Conservation (phyloP, 2,888 invertebrate genomes). For the Aleiodes alternator region DNA sequence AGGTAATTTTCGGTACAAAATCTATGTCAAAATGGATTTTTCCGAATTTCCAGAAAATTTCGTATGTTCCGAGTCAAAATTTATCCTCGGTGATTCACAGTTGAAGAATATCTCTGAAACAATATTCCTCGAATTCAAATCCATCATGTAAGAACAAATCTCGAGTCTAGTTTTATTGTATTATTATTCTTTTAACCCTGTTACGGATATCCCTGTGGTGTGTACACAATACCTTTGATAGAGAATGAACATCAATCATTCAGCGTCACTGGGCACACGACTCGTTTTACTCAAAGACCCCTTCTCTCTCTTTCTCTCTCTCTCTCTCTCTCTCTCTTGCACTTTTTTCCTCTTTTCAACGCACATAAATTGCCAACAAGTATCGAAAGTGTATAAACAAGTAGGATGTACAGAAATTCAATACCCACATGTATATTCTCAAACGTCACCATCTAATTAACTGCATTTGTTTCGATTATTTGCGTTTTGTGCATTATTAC, state of each 20-base stretch:
- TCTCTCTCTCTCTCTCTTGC: no score
- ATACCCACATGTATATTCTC: constrained; percentile 1
- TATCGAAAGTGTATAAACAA: constrained; percentile 1
- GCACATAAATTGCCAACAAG: constrained; percentile 38
- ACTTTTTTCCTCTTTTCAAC: neutral
- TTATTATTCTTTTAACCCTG: neutral
- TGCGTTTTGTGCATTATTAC: neutral
- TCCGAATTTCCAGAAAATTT: no score
- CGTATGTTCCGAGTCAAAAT: no score
- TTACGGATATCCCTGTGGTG: neutral
- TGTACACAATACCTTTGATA: constrained; percentile 19
- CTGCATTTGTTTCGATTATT: neutral
- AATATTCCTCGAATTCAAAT: neutral
- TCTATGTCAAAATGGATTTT: no score
- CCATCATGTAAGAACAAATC: neutral
- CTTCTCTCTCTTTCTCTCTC: constrained; percentile 16
- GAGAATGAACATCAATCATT: constrained; percentile 16
- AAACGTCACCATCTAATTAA: constrained; percentile 7
- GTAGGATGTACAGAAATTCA: neutral
- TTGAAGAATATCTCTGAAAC: neutral
- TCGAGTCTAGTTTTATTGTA: no score
- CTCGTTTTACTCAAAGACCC: neutral
- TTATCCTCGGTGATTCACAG: no score
- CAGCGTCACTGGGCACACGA: constrained; percentile 6
- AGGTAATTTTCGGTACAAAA: no score